A percentile compares a stretch with the other conserved stretches of the same genome.
Conservation (phyloP, 2,888 invertebrate species). For the Tromatobia lineatoria region DNA sequence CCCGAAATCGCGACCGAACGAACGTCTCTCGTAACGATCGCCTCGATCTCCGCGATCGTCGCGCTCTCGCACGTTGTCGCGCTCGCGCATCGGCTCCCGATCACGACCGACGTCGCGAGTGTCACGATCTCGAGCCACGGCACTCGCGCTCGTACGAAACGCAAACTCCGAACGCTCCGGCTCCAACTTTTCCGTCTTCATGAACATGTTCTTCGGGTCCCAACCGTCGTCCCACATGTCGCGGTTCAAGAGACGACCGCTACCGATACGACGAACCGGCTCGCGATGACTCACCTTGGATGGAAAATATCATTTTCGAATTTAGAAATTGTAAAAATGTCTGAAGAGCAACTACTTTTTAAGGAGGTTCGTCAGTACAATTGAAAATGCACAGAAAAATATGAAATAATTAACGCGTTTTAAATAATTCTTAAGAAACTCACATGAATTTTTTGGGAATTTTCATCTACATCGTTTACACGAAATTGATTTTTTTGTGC, state of each 20-base stretch:
- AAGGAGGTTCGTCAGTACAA: too few species aligned
- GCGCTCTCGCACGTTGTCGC: slow-evolving; percentile 83
- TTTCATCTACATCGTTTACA: too few species aligned
- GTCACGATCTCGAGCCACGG: slow-evolving; percentile 79
- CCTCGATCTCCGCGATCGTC: slow-evolving; percentile 81
- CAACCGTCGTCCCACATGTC: slow-evolving; percentile 88
- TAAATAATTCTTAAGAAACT: too few species aligned
- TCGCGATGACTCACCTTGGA: slow-evolving; percentile 84
- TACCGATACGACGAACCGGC: slow-evolving; percentile 91
- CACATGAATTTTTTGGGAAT: too few species aligned
- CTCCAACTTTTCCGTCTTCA: slow-evolving; percentile 80
- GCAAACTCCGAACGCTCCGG: slow-evolving; percentile 81
- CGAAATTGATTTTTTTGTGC: too few species aligned
- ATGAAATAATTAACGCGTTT: too few species aligned
- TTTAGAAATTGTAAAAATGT: not conserved
- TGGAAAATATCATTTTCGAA: slow-evolving; percentile 44
- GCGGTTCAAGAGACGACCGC: slow-evolving; percentile 92
- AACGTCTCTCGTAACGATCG: slow-evolving; percentile 86
- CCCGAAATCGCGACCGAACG: slow-evolving; percentile 87
- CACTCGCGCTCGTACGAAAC: slow-evolving; percentile 78
- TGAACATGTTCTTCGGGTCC: slow-evolving; percentile 73
- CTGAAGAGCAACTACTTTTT: too few species aligned
- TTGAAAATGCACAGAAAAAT: too few species aligned
- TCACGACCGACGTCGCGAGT: slow-evolving; percentile 77
- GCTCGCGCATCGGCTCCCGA: slow-evolving; percentile 79